These are phyloP conservation scores for Neuroscelio doddi DNA, from an alignment of 2,888 invertebrate species.

Conservation along the genomic window DNA sequence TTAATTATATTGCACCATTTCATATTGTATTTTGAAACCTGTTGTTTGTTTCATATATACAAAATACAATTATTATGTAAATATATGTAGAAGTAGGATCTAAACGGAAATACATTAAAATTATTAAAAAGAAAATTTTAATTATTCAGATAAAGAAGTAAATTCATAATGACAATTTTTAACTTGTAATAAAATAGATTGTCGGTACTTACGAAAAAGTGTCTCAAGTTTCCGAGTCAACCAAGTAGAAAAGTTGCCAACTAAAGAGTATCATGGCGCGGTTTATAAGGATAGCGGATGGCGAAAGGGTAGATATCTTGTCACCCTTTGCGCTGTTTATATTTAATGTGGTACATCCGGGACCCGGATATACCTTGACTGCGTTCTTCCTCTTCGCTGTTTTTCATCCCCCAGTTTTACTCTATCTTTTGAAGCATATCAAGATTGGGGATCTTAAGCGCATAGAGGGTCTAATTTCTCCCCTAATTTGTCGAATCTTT, in stretches of 20 bases:
- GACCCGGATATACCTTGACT: slow-evolving; percentile 27
- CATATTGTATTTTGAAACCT: no score
- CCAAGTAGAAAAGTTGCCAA: slow-evolving; percentile 44
- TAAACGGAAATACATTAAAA: no score
- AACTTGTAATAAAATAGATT: slow-evolving; percentile 13
- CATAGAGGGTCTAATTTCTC: slow-evolving; percentile 41
- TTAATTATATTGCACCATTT: no score
- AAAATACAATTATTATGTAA: no score
- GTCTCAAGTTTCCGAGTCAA: slow-evolving; percentile 37
- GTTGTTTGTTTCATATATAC: no score
- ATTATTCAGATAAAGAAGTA: no score
- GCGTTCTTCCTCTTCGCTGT: slow-evolving; percentile 30
- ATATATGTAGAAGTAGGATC: no score
- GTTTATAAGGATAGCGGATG: slow-evolving; percentile 30
- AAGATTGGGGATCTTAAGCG: slow-evolving; percentile 34
- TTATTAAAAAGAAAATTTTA: no score
- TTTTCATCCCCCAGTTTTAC: slow-evolving; percentile 35
- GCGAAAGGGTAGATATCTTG: slow-evolving; percentile 38
- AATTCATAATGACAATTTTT: slow-evolving; percentile 11
- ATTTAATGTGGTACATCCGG: slow-evolving; percentile 39
- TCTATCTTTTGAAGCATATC: slow-evolving; percentile 42
- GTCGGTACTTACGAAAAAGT: slow-evolving; percentile 22
- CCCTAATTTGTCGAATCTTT: slow-evolving; percentile 39
- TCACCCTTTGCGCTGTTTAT: slow-evolving; percentile 36
- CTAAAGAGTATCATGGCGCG: slow-evolving; percentile 38